These are phyloP conservation scores for Danaus plexippus DNA, from an alignment of 1,140 invertebrate species.

Conservation along the genomic window DNA sequence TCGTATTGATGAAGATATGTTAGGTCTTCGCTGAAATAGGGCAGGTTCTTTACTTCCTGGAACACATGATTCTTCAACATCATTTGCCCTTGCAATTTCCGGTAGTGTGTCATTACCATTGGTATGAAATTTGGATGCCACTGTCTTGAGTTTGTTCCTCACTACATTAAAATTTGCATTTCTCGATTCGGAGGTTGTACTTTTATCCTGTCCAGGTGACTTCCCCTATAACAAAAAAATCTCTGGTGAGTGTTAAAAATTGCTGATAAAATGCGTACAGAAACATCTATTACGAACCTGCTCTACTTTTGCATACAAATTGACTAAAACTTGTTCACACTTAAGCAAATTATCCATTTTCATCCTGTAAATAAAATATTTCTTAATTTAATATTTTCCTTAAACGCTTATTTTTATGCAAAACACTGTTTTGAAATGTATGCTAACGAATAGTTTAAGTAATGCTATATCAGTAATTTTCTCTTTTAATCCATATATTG, in stretches of 20 bases:
- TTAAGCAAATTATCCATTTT: slow-evolving; percentile 76
- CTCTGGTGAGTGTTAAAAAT: no score
- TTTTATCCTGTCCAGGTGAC: slow-evolving; percentile 14
- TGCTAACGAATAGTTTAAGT: no score
- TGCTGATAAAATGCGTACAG: no score
- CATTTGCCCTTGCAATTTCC: slow-evolving; percentile 48
- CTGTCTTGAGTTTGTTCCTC: slow-evolving; percentile 46
- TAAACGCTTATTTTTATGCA: no score
- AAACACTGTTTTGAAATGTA: no score
- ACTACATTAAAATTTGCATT: slow-evolving; percentile 37
- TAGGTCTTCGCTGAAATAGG: slow-evolving; percentile 56
- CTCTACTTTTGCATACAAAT: slow-evolving; percentile 76
- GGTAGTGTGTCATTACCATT: slow-evolving; percentile 38
- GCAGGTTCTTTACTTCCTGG: slow-evolving; percentile 56
- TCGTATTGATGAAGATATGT: slow-evolving; percentile 29
- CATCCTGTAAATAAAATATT: slow-evolving; percentile 69
- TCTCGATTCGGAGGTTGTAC: slow-evolving; percentile 17
- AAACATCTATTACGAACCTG: slow-evolving; percentile 54
- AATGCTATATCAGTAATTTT: no score
- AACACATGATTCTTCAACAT: slow-evolving; percentile 38
- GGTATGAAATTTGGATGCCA: slow-evolving; percentile 29
- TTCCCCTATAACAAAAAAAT: slow-evolving; percentile 41
- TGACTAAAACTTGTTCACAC: slow-evolving; percentile 77
- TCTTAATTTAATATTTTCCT: no score
- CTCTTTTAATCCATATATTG: no score